phyloP scores from a whole-genome alignment of 2,888 invertebrate species.

The Apantesis nais region DNA sequence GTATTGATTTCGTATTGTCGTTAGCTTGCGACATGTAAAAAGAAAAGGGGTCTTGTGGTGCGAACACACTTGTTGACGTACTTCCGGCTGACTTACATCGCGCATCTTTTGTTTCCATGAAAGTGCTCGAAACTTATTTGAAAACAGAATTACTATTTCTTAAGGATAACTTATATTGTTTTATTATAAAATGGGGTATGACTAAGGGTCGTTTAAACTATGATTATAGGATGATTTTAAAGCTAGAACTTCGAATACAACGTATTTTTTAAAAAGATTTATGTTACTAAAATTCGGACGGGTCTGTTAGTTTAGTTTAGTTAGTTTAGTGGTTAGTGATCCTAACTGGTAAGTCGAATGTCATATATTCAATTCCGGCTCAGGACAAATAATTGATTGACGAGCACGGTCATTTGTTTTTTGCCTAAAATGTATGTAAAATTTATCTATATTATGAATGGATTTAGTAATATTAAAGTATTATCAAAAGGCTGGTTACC shows the following conservation, averaged over 20 bases:
- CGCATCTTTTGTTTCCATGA: conserved; percentile 19
- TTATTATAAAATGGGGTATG: background rate
- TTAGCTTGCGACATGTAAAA: conserved; percentile 83
- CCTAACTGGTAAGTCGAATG: too few relatives aligned
- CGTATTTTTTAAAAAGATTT: background rate
- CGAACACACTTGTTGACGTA: conserved; percentile 55
- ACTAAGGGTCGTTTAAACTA: background rate
- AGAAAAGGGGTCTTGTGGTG: conserved; percentile 80
- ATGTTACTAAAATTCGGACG: too few relatives aligned
- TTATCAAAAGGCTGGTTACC: too few relatives aligned
- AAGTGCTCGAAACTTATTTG: background rate
- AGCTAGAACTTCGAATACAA: background rate
- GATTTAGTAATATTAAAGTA: too few relatives aligned
- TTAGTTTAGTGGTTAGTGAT: too few relatives aligned
- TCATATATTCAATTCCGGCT: too few relatives aligned
- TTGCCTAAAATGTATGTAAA: too few relatives aligned
- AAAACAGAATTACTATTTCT: background rate
- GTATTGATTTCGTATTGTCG: conserved; percentile 86
- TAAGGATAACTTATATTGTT: background rate
- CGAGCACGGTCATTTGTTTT: too few relatives aligned
- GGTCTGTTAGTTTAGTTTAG: too few relatives aligned
- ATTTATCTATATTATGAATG: too few relatives aligned
- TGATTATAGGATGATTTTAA: background rate
- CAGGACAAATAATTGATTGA: too few relatives aligned
- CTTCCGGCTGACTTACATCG: conserved; percentile 15